phyloP scores from a whole-genome alignment of 1,140 invertebrate species.

The Drosophila arizonae region DNA sequence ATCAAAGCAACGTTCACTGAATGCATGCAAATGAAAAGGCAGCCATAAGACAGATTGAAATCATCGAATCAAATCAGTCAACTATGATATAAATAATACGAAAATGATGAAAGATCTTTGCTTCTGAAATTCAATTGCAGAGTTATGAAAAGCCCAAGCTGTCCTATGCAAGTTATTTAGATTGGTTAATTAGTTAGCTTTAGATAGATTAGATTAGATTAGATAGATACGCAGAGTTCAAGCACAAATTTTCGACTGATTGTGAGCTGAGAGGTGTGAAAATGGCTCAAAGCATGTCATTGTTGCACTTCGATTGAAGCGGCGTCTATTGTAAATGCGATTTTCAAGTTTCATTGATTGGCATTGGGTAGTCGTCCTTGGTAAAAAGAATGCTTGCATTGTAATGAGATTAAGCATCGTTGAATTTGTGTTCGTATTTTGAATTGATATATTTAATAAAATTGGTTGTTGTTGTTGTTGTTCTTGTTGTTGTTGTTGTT shows the following conservation, averaged over 20 bases:
- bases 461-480: background rate
- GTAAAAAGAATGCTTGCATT: conserved; percentile 41
- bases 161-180: conserved; percentile 40
- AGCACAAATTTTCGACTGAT: conserved; percentile 46
- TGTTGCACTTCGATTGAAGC: conserved; percentile 8
- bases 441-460: background rate
- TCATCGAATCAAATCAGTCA: conserved; percentile 55
- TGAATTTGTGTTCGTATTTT: conserved; percentile 38
- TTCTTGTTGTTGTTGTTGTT: conserved; percentile 2
- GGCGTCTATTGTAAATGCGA: background rate
- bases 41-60: conserved; percentile 44
- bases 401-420: conserved; percentile 45
- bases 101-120: background rate
- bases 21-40: conserved; percentile 67
- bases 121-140: too few species aligned
- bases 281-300: conserved; percentile 39
- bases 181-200: background rate
- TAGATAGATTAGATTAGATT: background rate
- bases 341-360: background rate
- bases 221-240: conserved; percentile 16
- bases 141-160: conserved; percentile 43
- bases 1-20: conserved; percentile 48
- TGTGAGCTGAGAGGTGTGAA: conserved; percentile 35
- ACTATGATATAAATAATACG: background rate
- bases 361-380: conserved; percentile 37